Base-by-base conservation (phyloP, 2,113 vertebrate genomes). In the Triplophysa dalaica region DNA sequence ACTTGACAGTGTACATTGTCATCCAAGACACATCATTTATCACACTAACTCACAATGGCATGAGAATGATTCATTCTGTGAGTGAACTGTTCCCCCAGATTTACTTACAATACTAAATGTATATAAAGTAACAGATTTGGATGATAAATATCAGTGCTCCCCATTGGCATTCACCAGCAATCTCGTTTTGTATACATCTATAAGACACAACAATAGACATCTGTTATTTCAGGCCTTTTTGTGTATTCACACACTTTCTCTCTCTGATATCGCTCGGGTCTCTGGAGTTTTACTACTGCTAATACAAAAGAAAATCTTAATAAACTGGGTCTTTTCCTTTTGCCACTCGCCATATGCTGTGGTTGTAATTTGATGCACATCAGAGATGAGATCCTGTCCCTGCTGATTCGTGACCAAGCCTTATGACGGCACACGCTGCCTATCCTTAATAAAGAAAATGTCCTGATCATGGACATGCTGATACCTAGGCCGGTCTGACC, bases 261-360 rank as follows among this genome's bases (percentile, higher is more conserved):
- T 61, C 54, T 11, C 56, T 48, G 12, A 63, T 63, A 21, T 29
- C 72, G 19, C 13, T 21, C 26, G 1, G 1, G 11, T 21, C 21
- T 76, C 26, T 50, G n/a, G 24, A 43, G 56, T 60, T 61, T 61
- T 60, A 26, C 45, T 83, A 45, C 74, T 65, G 80, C 22, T 64
- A 52, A 33, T 77, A 77, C 62, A 77, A 77, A 72, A 65, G 73
- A 43, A 86, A 89, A 83, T 85, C 70, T 85, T 85, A 88, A 89
- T 83, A 85, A 89, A 85, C 52, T 67, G 64, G 63, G 75, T 79
- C 79, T 64, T 75, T 65, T 82, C 77, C 41, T 64, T 80, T 81
- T 81, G 86, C 83, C 80, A 74, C 78, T 88, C 81, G 81, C 88
- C 70, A 86, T 87, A 87, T 92, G 90, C 79, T 82, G 26, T 29